These are phyloP conservation scores for Morpho deidamia DNA, from an alignment of 2,888 invertebrate genomes.

Conservation along the genomic window DNA sequence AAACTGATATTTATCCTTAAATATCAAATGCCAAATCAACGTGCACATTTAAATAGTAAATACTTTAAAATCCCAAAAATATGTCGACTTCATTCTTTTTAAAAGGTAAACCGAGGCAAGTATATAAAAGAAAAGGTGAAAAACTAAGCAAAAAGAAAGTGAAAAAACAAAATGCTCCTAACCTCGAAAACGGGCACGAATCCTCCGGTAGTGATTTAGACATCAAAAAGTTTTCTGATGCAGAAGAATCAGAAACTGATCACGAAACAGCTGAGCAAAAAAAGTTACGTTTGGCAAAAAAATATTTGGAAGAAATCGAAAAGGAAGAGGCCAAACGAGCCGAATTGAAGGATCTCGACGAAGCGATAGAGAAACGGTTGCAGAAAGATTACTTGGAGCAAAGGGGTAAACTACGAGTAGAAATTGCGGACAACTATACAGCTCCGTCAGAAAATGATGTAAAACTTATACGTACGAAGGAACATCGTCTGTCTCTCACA, in stretches of 20 bases:
- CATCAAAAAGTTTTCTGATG: constrained; percentile 72
- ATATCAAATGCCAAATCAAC: constrained; percentile 22
- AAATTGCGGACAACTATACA: constrained; percentile 81
- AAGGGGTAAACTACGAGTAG: constrained; percentile 86
- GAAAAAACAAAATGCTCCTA: constrained; percentile 53
- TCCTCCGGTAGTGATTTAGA: constrained; percentile 83
- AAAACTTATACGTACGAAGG: constrained; percentile 82
- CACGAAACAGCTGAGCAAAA: constrained; percentile 94
- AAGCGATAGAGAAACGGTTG: constrained; percentile 85
- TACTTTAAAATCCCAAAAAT: constrained; percentile 18
- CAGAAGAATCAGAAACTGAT: constrained; percentile 78
- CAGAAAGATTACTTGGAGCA: constrained; percentile 92
- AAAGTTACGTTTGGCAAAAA: constrained; percentile 91
- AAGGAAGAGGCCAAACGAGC: constrained; percentile 85
- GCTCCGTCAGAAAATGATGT: constrained; percentile 50
- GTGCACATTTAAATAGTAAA: constrained; percentile 11
- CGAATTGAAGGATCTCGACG: constrained; percentile 81
- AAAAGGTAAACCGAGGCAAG: constrained; percentile 77
- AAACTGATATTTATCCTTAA: not conserved
- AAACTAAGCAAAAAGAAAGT: constrained; percentile 55
- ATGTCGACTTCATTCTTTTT: constrained; percentile 80
- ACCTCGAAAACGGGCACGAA: constrained; percentile 77
- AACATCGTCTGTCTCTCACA: constrained; percentile 88
- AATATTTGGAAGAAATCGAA: constrained; percentile 92
- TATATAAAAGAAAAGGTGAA: constrained; percentile 74